Evolutionary conservation across 2,888 invertebrate species (phyloP).

Genomic region (Ligdia adustata): DNA sequence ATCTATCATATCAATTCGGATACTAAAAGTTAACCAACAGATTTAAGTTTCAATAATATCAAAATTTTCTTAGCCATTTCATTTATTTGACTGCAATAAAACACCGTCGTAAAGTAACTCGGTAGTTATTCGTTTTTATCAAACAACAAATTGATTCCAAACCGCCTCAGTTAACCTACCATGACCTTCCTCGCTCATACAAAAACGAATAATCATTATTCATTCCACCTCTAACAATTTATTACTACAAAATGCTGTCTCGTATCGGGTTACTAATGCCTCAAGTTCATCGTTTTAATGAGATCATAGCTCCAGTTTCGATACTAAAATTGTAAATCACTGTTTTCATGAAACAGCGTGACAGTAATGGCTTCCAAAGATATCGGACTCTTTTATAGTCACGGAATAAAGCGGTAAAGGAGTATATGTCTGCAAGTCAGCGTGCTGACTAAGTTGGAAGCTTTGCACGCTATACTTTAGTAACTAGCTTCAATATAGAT

Average conservation of each 20-base stretch:
- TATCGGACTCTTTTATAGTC: conserved; percentile 25
- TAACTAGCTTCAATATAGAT: too few relatives aligned
- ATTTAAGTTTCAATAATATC: too few relatives aligned
- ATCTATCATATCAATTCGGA: too few relatives aligned
- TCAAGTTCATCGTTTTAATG: conserved; percentile 17
- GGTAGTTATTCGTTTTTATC: too few relatives aligned
- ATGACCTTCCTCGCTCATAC: conserved; percentile 6
- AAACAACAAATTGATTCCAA: not conserved
- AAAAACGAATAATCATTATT: conserved; percentile 12
- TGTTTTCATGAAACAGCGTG: conserved; percentile 19
- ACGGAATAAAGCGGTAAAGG: conserved; percentile 23
- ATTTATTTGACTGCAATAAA: too few relatives aligned
- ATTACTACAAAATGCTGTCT: conserved; percentile 5
- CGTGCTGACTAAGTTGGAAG: conserved; percentile 6
- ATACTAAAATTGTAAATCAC: conserved; percentile 26
- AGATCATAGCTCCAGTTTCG: conserved; percentile 15
- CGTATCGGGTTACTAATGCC: conserved; percentile 9
- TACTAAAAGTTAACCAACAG: too few relatives aligned
- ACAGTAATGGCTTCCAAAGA: conserved; percentile 24
- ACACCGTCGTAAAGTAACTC: too few relatives aligned
- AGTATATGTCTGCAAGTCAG: conserved; percentile 18
- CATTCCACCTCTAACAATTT: conserved; percentile 13
- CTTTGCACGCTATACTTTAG: not conserved
- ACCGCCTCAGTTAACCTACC: conserved; percentile 9
- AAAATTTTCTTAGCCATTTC: too few relatives aligned